phyloP scores from a whole-genome alignment of 2,113 vertebrate genomes.

The Boulengerochromis microlepis region DNA sequence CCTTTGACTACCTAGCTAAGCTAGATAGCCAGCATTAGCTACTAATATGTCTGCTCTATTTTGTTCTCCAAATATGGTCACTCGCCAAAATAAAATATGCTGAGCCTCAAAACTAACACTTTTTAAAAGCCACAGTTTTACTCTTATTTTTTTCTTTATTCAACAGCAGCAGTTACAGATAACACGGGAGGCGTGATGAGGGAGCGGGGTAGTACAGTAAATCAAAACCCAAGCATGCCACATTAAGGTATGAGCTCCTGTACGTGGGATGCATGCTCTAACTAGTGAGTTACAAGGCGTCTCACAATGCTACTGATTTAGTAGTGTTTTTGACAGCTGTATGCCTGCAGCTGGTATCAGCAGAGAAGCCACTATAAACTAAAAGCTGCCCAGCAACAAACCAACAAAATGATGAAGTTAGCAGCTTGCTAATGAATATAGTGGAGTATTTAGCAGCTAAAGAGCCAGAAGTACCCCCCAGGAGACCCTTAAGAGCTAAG shows the following conservation, averaged over 20 bases:
- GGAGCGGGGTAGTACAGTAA: background rate
- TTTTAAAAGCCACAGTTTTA: background rate
- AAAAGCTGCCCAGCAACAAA: background rate
- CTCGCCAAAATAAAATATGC: background rate
- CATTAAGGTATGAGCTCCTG: background rate
- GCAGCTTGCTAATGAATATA: background rate
- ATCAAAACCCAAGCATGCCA: background rate
- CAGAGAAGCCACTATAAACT: background rate
- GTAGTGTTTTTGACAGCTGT: background rate
- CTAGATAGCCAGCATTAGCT: background rate
- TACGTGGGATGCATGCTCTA: background rate
- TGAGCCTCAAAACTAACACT: background rate
- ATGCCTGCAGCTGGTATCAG: background rate
- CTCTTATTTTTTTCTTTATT: background rate
- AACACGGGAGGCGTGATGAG: background rate
- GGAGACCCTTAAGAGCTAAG: background rate
- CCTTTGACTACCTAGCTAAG: background rate
- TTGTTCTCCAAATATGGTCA: background rate
- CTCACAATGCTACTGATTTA: background rate
- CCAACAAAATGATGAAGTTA: background rate
- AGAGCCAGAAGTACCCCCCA: background rate
- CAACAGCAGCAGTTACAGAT: background rate
- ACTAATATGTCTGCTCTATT: background rate
- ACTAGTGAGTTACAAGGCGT: background rate
- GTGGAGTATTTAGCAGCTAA: background rate